phyloP scores from a whole-genome alignment of 2,888 invertebrate genomes.

The Elaeidobius kamerunicus region DNA sequence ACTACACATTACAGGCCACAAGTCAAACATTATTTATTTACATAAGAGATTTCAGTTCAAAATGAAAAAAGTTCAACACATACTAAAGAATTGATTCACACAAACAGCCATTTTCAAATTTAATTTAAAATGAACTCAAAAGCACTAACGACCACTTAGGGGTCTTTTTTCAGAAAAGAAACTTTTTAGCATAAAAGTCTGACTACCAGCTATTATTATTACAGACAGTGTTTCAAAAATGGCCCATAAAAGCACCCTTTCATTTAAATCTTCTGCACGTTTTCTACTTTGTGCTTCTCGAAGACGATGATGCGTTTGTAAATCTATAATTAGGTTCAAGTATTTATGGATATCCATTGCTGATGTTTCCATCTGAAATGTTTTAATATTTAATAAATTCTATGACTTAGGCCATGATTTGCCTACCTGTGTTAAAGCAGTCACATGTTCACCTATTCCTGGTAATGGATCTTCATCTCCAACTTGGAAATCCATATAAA shows the following conservation, averaged over 20 bases:
- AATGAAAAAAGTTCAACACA: too few relatives aligned
- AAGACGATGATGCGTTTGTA: conserved; percentile 95
- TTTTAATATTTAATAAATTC: too few relatives aligned
- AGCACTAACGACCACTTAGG: conserved; percentile 13
- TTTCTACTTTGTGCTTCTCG: conserved; percentile 93
- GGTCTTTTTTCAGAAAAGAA: conserved; percentile 75
- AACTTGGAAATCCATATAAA: conserved; percentile 97
- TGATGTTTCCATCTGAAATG: conserved; percentile 86
- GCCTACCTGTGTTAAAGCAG: conserved; percentile 85
- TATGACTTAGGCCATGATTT: too few relatives aligned
- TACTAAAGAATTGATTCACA: too few relatives aligned
- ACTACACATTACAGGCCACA: too few relatives aligned
- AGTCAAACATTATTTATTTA: too few relatives aligned
- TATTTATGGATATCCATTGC: conserved; percentile 88
- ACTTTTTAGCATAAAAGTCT: conserved; percentile 87
- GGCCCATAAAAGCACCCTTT: conserved; percentile 92
- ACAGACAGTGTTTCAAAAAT: conserved; percentile 83
- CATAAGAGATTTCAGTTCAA: too few relatives aligned
- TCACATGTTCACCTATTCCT: conserved; percentile 76
- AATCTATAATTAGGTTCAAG: conserved; percentile 84
- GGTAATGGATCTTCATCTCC: conserved; percentile 86
- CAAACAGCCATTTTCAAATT: too few relatives aligned
- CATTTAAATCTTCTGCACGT: conserved; percentile 94
- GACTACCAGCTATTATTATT: conserved; percentile 80
- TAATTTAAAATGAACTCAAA: background rate